Conservation (phyloP, 2,888 invertebrate genomes). For the Globia sparganii region DNA sequence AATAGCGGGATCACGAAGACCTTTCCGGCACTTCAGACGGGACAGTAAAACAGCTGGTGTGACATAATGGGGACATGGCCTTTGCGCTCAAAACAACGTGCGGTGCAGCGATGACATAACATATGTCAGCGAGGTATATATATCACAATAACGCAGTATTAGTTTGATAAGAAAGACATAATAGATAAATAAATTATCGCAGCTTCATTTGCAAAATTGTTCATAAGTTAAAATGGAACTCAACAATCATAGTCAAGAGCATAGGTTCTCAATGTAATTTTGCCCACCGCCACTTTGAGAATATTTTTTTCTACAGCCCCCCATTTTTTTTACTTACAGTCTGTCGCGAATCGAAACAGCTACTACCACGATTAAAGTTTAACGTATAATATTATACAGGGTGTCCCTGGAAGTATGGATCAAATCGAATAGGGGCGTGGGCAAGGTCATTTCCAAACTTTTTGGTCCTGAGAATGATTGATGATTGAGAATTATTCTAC, state of each 20-base stretch:
- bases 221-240: neutral
- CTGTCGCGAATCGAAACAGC: no score
- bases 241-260: neutral
- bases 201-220: neutral
- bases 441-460: no score
- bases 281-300: no score
- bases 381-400: no score
- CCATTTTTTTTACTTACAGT: no score
- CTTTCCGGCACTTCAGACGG: constrained; percentile 46
- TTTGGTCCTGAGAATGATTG: no score
- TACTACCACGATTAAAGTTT: no score
- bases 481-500: no score
- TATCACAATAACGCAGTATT: constrained; percentile 29
- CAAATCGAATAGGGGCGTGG: no score
- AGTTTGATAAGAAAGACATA: constrained; percentile 18
- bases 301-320: no score
- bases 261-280: no score
- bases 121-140: constrained; percentile 34
- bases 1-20: constrained; percentile 24
- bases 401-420: no score
- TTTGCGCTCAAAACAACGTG: constrained; percentile 46
- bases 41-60: constrained; percentile 34
- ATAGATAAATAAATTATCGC: neutral
- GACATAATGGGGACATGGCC: constrained; percentile 47
- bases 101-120: constrained; percentile 45